phyloP scores from a whole-genome alignment of 2,113 vertebrate species.

The Sinosuthora webbiana region DNA sequence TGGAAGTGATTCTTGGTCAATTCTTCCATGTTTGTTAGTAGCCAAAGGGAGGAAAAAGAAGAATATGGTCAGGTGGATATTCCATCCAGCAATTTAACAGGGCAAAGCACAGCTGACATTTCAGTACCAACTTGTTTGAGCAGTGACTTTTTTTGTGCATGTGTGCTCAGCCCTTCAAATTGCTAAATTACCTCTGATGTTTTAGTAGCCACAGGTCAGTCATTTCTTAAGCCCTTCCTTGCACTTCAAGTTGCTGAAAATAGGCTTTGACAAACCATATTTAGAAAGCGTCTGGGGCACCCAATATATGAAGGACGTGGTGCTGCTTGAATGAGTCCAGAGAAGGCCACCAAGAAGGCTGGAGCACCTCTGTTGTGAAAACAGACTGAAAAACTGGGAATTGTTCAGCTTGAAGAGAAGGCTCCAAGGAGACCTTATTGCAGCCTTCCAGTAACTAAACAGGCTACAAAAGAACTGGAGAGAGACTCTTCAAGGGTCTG shows the following conservation, averaged over 20 bases:
- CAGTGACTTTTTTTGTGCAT: not conserved
- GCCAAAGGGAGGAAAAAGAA: not conserved
- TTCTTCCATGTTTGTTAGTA: not conserved
- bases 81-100: not conserved
- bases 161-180: not conserved
- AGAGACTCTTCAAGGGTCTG: not conserved
- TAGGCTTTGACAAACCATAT: not conserved
- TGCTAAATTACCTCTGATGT: not conserved
- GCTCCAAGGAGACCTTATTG: not conserved
- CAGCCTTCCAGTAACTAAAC: not conserved
- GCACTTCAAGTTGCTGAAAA: not conserved
- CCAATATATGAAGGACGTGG: not conserved
- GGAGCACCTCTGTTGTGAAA: not conserved
- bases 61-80: not conserved
- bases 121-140: not conserved
- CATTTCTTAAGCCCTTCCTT: not conserved
- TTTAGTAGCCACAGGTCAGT: not conserved
- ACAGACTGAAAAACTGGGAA: not conserved
- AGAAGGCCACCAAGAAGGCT: not conserved
- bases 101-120: not conserved
- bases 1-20: not conserved
- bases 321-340: not conserved
- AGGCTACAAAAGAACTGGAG: not conserved
- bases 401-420: not conserved
- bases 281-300: not conserved